Percentiles rank a stretch among this genome's conserved stretches.
Conservation (phyloP, 2,888 invertebrate genomes). For the Sabatieria punctata region DNA sequence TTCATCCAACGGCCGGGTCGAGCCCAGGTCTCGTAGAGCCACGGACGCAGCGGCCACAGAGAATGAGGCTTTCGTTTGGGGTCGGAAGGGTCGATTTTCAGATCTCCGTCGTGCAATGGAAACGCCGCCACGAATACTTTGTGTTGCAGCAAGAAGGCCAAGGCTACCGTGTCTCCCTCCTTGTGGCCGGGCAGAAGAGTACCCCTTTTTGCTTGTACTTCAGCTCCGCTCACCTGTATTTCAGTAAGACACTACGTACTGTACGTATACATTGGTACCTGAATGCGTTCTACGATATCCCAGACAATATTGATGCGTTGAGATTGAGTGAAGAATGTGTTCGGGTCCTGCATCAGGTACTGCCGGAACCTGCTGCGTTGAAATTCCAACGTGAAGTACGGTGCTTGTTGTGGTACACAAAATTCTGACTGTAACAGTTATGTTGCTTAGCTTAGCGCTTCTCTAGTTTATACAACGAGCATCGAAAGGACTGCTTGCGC, state of each 20-base stretch:
- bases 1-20: slow-evolving; percentile 71
- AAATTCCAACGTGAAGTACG: slow-evolving; percentile 6
- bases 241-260: not conserved
- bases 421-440: too few species aligned
- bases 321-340: slow-evolving; percentile 64
- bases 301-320: slow-evolving; percentile 69
- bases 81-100: not conserved
- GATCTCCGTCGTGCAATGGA: slow-evolving; percentile 64
- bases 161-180: slow-evolving; percentile 40
- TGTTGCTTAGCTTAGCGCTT: too few species aligned
- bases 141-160: slow-evolving; percentile 60
- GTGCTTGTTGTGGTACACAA: too few species aligned
- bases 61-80: not conserved
- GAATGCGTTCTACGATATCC: slow-evolving; percentile 66
- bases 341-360: slow-evolving; percentile 68
- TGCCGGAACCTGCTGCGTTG: not conserved
- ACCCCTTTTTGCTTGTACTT: not conserved
- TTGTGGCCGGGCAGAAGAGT: not conserved
- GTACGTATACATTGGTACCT: slow-evolving; percentile 22
- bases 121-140: slow-evolving; percentile 62
- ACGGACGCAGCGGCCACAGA: slow-evolving; percentile 35
- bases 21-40: slow-evolving; percentile 78
- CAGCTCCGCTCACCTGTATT: not conserved
- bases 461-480: too few species aligned
- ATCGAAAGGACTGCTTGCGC: too few species aligned